These are phyloP conservation scores for Shargacucullia verbasci DNA, from an alignment of 2,888 invertebrate genomes.

Conservation along the genomic window DNA sequence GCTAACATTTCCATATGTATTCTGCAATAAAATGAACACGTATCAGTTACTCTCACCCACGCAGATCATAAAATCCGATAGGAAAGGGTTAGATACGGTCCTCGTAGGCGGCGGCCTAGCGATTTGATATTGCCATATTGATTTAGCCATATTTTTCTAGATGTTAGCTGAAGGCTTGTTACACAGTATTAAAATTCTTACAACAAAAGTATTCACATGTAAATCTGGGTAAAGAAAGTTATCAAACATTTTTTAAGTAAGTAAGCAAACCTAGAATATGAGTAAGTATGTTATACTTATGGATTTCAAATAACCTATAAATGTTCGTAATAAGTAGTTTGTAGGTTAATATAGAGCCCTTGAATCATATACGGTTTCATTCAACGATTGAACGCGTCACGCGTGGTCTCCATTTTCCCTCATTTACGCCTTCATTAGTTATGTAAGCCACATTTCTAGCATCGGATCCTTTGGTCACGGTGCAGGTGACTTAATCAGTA, in stretches of 20 bases:
- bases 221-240: too few species aligned
- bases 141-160: slow-evolving; percentile 25
- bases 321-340: too few species aligned
- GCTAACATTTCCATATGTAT: slow-evolving; percentile 2
- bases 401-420: too few species aligned
- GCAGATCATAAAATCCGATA: slow-evolving; percentile 38
- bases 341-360: too few species aligned
- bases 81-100: slow-evolving; percentile 41
- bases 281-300: too few species aligned
- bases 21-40: slow-evolving; percentile 18
- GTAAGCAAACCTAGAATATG: too few species aligned
- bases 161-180: not conserved
- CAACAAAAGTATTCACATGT: too few species aligned
- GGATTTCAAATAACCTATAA: too few species aligned
- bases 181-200: too few species aligned
- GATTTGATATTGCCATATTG: slow-evolving; percentile 29
- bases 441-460: slow-evolving; percentile 14
- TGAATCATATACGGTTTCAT: too few species aligned
- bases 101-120: slow-evolving; percentile 35
- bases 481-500: slow-evolving; percentile 35
- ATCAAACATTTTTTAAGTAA: too few species aligned
- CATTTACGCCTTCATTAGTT: not conserved
- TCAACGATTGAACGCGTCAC: too few species aligned
- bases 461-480: slow-evolving; percentile 1
- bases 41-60: slow-evolving; percentile 40